These are phyloP conservation scores for Germaria angustata DNA, from an alignment of 2,888 invertebrate species.

Conservation along the genomic window DNA sequence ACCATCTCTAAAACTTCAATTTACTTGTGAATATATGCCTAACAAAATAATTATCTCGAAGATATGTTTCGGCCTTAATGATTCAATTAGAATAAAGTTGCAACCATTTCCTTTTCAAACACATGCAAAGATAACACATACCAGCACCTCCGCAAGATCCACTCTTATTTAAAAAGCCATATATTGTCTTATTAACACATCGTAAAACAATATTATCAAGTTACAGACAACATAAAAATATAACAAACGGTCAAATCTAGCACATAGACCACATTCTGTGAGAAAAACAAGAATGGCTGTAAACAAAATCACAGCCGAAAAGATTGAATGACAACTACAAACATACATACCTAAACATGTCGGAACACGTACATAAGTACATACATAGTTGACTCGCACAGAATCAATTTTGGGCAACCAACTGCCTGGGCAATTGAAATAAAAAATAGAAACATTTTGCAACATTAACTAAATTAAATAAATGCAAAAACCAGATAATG, in stretches of 20 bases:
- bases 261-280: constrained; percentile 57
- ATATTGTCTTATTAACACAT: constrained; percentile 64
- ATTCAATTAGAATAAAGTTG: neutral
- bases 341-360: neutral
- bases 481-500: constrained; percentile 64
- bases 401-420: neutral
- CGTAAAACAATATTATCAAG: constrained; percentile 49
- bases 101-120: neutral
- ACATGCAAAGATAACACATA: neutral
- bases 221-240: neutral
- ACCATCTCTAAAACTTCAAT: no score
- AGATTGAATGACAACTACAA: constrained; percentile 21
- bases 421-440: constrained; percentile 1
- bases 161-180: constrained; percentile 35
- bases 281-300: constrained; percentile 24
- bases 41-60: no score
- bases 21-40: no score
- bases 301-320: constrained; percentile 30
- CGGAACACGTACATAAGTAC: no score
- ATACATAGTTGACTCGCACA: neutral
- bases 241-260: neutral
- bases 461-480: constrained; percentile 55
- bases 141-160: constrained; percentile 1
- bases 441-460: constrained; percentile 44
- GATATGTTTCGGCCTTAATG: neutral